Evolutionary conservation across 1,140 invertebrate species (phyloP), one percentile per base, ranked within the genome.

Genomic region (Saxidomus purpurata): DNA sequence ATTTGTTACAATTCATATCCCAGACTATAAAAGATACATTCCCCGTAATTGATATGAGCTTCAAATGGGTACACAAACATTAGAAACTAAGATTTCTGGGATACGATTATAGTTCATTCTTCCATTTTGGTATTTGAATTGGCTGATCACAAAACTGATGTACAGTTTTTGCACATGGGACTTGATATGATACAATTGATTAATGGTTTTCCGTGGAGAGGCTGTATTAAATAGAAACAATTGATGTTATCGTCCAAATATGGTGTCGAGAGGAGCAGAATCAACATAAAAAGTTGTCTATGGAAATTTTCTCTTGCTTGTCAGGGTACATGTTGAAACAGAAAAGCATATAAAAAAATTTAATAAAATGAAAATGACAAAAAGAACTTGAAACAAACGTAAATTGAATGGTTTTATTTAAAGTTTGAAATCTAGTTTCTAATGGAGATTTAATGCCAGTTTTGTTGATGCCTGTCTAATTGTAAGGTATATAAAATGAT

Each of bases 1-100:
- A 71, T 71, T 71, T 71, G 67, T 71, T 71, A 38, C 67, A 71
- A 38, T 71, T 71, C 67, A 71, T 71, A 28, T 71, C 67, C 38
- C 40, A 49, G 40, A 76, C 40, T 43, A 31, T 49, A 25, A 49
- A 28, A 36, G 67, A 71, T 71, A 36, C 22, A 38, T 71, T 71
- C 67, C 36, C 34, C 25, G 13, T 71, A 71, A 71, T 71, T 71
- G 67, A 71, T 71, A 38, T 71, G 67, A 19, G 28, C 34, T 22
- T 4, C 67, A 38, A 71, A 71, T 71, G 34, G 67, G 36, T 17
- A 17, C 17, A 71, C 36, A 36, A 71, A 71, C 34, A 71, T 8
- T 59, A 43, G n/a, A 17, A 71, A 34, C 67, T 19, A 71, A 38
- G 67, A 40, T 38, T 71, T 38, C 67, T 71, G 67, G 67, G 67